Conservation (phyloP, 1,140 invertebrate genomes). For the Diabrotica virgifera region DNA sequence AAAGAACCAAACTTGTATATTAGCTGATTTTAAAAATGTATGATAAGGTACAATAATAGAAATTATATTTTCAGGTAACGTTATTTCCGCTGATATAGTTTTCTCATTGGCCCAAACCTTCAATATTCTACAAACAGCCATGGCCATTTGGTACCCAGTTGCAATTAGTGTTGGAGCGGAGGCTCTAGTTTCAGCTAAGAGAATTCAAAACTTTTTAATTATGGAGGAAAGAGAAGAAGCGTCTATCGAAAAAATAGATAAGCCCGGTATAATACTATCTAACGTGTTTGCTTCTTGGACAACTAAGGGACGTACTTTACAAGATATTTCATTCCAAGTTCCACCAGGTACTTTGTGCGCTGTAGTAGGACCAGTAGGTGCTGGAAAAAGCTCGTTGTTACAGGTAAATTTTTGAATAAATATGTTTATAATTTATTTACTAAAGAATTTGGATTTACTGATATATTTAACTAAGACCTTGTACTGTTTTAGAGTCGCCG, state of each 20-base stretch:
- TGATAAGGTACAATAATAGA: neutral
- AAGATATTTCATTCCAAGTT: conserved; percentile 61
- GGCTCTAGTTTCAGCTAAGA: conserved; percentile 63
- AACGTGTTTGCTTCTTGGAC: conserved; percentile 61
- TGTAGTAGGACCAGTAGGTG: conserved; percentile 74
- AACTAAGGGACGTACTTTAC: conserved; percentile 53
- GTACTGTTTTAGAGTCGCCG: too few species aligned
- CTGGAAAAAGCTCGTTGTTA: conserved; percentile 77
- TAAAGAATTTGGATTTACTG: too few species aligned
- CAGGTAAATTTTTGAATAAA: conserved; percentile 46
- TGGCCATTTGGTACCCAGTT: conserved; percentile 70
- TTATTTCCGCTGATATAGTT: conserved; percentile 11
- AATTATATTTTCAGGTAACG: conserved; percentile 4
- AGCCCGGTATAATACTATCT: conserved; percentile 50
- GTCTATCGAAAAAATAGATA: conserved; percentile 31
- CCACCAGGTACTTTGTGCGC: conserved; percentile 66
- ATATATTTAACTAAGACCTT: neutral
- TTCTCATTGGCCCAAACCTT: conserved; percentile 8
- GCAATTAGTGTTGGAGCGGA: conserved; percentile 66
- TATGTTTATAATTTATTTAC: neutral
- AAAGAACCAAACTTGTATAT: too few species aligned
- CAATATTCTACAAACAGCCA: conserved; percentile 43
- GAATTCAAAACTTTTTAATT: conserved; percentile 62
- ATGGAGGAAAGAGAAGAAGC: conserved; percentile 57
- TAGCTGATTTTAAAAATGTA: too few species aligned